A percentile compares a stretch with the other conserved stretches of the same genome.
Evolutionary conservation across 2,888 invertebrate species (phyloP).

Genomic region (Microctonus brassicae): DNA sequence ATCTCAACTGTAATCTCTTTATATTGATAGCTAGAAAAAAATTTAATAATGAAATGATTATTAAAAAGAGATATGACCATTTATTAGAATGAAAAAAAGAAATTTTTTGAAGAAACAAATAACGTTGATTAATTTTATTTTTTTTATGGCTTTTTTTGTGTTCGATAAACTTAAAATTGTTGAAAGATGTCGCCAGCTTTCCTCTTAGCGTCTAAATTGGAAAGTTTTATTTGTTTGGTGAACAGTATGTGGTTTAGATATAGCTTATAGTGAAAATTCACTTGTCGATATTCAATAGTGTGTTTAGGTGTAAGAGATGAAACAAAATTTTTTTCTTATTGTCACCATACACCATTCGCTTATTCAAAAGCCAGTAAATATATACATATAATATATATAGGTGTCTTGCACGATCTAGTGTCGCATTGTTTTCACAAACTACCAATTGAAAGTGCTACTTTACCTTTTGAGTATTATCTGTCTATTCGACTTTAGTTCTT

Average conservation of each 20-base stretch:
- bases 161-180: neutral
- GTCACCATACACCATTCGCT: neutral
- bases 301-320: neutral
- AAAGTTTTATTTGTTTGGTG: constrained; percentile 28
- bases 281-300: constrained; percentile 22
- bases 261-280: constrained; percentile 1
- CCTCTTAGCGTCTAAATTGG: constrained; percentile 3
- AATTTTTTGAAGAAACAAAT: too few species aligned
- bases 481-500: neutral
- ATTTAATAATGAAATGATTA: neutral
- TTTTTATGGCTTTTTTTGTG: too few species aligned
- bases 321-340: constrained; percentile 10
- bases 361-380: neutral
- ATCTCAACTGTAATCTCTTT: neutral
- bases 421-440: constrained; percentile 45
- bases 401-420: constrained; percentile 24
- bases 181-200: neutral
- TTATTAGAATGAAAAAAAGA: too few species aligned
- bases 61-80: neutral
- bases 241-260: constrained; percentile 19
- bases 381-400: too few species aligned
- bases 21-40: neutral
- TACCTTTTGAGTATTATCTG: neutral
- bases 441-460: constrained; percentile 42
- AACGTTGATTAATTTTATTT: too few species aligned